Conservation (phyloP, 2,113 vertebrate genomes). For the Erpornis zantholeuca region DNA sequence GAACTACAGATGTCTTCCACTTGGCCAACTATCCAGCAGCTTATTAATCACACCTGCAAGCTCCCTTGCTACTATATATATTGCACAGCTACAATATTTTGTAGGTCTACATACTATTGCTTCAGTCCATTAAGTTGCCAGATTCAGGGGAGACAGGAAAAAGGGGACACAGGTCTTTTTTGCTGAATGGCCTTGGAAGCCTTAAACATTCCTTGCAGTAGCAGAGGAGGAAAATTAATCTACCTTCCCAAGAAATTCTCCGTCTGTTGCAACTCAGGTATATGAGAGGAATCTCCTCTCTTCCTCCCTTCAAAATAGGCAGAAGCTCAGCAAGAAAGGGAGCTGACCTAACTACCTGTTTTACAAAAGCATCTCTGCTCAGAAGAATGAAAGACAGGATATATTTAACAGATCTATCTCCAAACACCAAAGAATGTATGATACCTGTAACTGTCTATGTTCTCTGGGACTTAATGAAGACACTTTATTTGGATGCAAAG, state of each 20-base stretch:
- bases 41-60: not conserved
- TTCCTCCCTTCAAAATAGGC: not conserved
- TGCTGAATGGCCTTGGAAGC: not conserved
- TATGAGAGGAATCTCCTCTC: not conserved
- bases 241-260: not conserved
- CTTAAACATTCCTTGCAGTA: not conserved
- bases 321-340: not conserved
- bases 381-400: not conserved
- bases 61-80: not conserved
- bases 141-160: not conserved
- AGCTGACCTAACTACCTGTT: not conserved
- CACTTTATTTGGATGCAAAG: not conserved
- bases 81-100: not conserved
- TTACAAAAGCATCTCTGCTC: not conserved
- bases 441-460: not conserved
- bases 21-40: not conserved
- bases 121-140: not conserved
- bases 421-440: not conserved
- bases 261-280: not conserved
- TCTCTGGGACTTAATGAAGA: not conserved
- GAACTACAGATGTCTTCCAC: not conserved
- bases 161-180: not conserved
- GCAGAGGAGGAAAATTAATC: not conserved
- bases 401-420: not conserved
- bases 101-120: not conserved